phyloP scores from a whole-genome alignment of 2,113 vertebrate species.

The Solea solea region DNA sequence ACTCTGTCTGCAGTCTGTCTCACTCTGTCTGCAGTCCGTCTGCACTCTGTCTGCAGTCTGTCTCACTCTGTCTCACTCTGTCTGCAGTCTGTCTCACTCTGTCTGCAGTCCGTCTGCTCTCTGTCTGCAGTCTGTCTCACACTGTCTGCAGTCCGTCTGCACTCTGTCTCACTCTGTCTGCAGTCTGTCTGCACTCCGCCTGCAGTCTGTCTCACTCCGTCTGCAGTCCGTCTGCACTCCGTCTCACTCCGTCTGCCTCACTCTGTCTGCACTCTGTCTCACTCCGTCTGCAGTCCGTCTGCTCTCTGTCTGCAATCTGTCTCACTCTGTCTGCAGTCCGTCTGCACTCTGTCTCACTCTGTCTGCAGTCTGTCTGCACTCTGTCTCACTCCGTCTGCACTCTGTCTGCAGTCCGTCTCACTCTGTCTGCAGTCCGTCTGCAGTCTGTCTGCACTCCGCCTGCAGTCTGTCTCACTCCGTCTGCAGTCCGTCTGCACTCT shows the following conservation, averaged over 20 bases:
- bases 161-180: constrained; percentile 6
- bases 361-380: too few species aligned
- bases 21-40: constrained; percentile 1
- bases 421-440: constrained; percentile 38
- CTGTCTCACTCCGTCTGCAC: constrained; percentile 14
- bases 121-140: too few species aligned
- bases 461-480: constrained; percentile 4
- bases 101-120: constrained; percentile 15
- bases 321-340: constrained; percentile 9
- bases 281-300: constrained; percentile 18
- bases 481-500: background rate
- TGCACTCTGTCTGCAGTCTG: too few species aligned
- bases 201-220: constrained; percentile 4
- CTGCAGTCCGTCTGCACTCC: too few species aligned
- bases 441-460: constrained; percentile 7
- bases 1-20: background rate
- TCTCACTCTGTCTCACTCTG: constrained; percentile 2
- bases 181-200: constrained; percentile 1
- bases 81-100: background rate
- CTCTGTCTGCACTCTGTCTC: too few species aligned
- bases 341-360: constrained; percentile 25
- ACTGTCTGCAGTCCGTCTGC: background rate
- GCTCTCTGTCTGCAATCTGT: too few species aligned
- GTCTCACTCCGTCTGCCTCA: too few species aligned
- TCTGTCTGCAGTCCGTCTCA: too few species aligned